Conservation (phyloP, 2,888 invertebrate species). For the Clanis bilineata region DNA sequence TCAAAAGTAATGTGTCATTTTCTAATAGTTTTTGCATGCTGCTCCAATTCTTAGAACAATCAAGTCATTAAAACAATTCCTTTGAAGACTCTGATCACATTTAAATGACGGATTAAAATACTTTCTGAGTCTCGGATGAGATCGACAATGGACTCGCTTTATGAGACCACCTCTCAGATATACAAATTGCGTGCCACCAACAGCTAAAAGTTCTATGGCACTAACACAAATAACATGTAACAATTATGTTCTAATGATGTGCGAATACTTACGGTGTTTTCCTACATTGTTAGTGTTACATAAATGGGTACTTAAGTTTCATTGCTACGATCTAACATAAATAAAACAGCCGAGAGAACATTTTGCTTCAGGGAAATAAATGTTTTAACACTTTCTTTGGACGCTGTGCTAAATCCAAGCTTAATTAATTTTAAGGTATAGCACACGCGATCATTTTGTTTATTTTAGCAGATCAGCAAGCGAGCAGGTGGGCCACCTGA, state of each 20-base stretch:
- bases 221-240: conserved; percentile 2
- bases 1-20: no score
- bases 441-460: neutral
- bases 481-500: neutral
- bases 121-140: neutral
- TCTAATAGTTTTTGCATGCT: no score
- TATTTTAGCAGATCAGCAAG: neutral
- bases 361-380: neutral
- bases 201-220: neutral
- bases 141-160: neutral
- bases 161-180: neutral
- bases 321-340: conserved; percentile 10
- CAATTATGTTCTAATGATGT: conserved; percentile 7
- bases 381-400: neutral
- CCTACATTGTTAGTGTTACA: conserved; percentile 10
- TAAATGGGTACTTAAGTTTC: conserved; percentile 11
- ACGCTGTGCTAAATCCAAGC: neutral
- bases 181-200: neutral
- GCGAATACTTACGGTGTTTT: neutral
- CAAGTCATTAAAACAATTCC: no score
- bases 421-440: neutral
- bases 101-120: no score
- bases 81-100: no score
- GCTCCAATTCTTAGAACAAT: no score
- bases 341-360: neutral